Evolutionary conservation across 1,140 invertebrate species (phyloP), one percentile per base, ranked within the genome.

Genomic region (Augochlora pura): DNA sequence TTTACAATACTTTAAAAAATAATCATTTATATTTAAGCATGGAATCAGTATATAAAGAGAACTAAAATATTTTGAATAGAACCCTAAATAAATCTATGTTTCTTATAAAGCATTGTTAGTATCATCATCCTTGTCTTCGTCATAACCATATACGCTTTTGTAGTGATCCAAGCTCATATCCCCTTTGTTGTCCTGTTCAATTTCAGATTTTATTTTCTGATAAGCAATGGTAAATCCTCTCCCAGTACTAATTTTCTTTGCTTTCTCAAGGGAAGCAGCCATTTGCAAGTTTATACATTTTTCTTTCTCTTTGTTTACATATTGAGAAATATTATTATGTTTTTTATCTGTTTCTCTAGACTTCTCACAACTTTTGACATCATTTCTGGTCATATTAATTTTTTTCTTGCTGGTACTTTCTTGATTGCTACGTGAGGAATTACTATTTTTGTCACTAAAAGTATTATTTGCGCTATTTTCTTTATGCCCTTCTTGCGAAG

Each of bases 211-310:
- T 23, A 68, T 46, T 18, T 32, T 3, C 8, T 76, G 12, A 39
- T 49, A 62, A 18, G 39, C 52, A 25, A 46, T 57, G 27, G 46
- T 64, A 23, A 78, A 78, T 14, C 70, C 62, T 73, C 70, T 64
- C 4, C 60, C 69, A 42, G 69, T 78, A 16, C 42, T 57, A 32
- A 71, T 54, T 32, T 72, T 78, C 25, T 18, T 72, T 21, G 18
- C 23, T 27, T 71, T 42, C 21, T 23, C 21, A 0, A 64, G 14
- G 3, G 10, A 57, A n/a, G 25, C 21, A 32, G 68, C 27, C 0
- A 16, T 42, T 42, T 21, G 52, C 18, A 5, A 5, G 32, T 64
- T 72, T n/a, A 32, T 9, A 8, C 0, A 0, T 21, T 10, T 32
- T 16, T 5, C 42, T n/a, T 14, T 23, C 18, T 21, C 0, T 42